A percentile compares a stretch with the other conserved stretches of the same genome.
These are phyloP conservation scores for Mythimna ferrago DNA, from an alignment of 2,888 invertebrate species.

Conservation along the genomic window DNA sequence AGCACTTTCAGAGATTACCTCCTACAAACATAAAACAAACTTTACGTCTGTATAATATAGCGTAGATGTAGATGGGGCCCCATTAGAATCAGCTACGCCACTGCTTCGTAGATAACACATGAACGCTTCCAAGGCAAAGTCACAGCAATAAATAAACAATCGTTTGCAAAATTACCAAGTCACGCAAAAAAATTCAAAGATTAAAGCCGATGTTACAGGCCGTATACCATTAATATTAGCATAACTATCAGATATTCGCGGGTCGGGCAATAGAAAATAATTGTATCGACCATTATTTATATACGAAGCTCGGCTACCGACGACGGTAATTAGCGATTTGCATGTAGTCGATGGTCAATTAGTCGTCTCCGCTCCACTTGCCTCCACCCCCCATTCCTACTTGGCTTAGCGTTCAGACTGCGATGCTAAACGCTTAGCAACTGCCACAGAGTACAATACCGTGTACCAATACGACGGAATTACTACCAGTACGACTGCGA, in stretches of 20 bases:
- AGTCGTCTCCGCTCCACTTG: constrained; percentile 78
- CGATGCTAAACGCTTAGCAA: constrained; percentile 56
- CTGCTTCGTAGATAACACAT: constrained; percentile 38
- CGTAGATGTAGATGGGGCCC: too few relatives aligned
- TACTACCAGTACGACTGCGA: constrained; percentile 42
- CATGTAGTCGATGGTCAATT: constrained; percentile 85
- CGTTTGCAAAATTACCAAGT: constrained; percentile 31
- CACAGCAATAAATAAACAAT: constrained; percentile 55
- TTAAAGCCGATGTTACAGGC: constrained; percentile 31
- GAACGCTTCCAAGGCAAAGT: constrained; percentile 66
- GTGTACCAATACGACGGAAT: constrained; percentile 15
- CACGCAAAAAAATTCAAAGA: constrained; percentile 47
- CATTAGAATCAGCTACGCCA: too few relatives aligned
- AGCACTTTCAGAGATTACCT: too few relatives aligned
- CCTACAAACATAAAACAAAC: too few relatives aligned
- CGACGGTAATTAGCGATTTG: constrained; percentile 84
- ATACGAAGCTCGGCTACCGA: constrained; percentile 73
- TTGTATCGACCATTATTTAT: constrained; percentile 75
- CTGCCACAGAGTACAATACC: constrained; percentile 58
- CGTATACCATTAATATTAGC: constrained; percentile 59
- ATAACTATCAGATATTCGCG: constrained; percentile 58
- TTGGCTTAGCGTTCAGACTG: constrained; percentile 60
- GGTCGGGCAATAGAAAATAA: constrained; percentile 70
- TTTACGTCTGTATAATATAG: too few relatives aligned
- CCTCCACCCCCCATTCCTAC: constrained; percentile 66